Evolutionary conservation across 2,113 vertebrate genomes (phyloP), one percentile per base, ranked within the genome.

Genomic region (Alexandromys fortis): DNA sequence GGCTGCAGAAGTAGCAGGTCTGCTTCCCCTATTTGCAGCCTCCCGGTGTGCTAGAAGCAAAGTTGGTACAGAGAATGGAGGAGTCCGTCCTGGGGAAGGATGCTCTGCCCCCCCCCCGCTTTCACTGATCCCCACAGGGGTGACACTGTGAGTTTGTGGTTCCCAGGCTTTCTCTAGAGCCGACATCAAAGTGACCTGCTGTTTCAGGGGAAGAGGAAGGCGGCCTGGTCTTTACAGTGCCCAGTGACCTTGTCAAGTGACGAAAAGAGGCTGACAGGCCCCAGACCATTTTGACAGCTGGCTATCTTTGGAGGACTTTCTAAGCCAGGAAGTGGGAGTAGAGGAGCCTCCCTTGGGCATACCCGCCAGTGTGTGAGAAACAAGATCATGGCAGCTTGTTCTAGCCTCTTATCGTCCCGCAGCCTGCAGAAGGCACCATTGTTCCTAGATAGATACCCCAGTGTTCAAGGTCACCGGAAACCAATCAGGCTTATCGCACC

Each of bases 251-350:
- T 70, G 63, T 86, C 55, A 83, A 94, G 61, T 86, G 83, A 94
- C 58, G 85, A 95, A 79, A 90, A 91, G 95, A 86, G 42, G n/a
- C 85, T 86, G 58, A 55, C 4, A 58, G 67, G 82, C 30, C 70
- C 65, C 35, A 86, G 52, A 55, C 61, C 33, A 72, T 68, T n/a
- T 68, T 12, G 42, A 90, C 45, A 73, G 86, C 72, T 89, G 5
- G 86, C 67, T 94, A 7, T 97, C 86, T 94, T 63, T 58, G 75
- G 45, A 77, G 63, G 55, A 92, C 42, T 94, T 90, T 90, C 38
- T 95, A 88, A 90, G 79, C 45, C 92, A 94, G 76, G 52, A 95
- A 96, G 49, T 91, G 35, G 93, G 91, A 96, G 94, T 67, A 75
- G 92, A 86, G 81, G 58, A 88, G 67, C 72, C 86, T 97, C 76